Conservation (phyloP, 2,797 vertebrate genomes). For the Tragelaphus eurycerus region DNA sequence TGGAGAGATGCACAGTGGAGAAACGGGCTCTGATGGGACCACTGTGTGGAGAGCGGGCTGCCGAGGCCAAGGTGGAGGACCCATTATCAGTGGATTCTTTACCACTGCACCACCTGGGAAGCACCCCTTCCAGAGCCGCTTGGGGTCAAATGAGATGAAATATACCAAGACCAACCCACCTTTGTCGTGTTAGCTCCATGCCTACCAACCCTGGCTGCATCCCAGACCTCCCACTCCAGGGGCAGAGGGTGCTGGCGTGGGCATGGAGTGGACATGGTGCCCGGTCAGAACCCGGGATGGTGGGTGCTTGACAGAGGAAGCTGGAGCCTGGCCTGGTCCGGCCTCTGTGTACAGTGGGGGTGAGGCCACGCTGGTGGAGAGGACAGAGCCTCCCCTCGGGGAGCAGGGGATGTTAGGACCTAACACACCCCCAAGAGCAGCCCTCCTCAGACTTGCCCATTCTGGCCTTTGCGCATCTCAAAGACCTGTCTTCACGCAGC, state of each 20-base stretch:
- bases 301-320: not conserved
- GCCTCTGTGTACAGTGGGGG: too few species aligned
- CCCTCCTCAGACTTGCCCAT: not conserved
- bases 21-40: not conserved
- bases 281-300: rapidly evolving
- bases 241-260: not conserved
- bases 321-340: not conserved
- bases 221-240: too few species aligned
- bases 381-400: rapidly evolving
- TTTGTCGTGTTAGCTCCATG: too few species aligned
- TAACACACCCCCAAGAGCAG: rapidly evolving
- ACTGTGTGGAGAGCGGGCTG: rapidly evolving
- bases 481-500: not conserved
- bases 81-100: too few species aligned
- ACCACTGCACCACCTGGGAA: too few species aligned
- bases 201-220: too few species aligned
- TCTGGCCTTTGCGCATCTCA: too few species aligned
- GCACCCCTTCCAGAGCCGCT: too few species aligned
- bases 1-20: not conserved
- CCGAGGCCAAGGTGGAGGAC: not conserved
- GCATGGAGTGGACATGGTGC: not conserved
- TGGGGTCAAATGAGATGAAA: too few species aligned
- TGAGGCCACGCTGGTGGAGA: not conserved
- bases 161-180: too few species aligned
- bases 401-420: too few species aligned